Evolutionary conservation across 2,113 vertebrate genomes (phyloP), one percentile per base, ranked within the genome.

Genomic region (Seriola aureovittata): DNA sequence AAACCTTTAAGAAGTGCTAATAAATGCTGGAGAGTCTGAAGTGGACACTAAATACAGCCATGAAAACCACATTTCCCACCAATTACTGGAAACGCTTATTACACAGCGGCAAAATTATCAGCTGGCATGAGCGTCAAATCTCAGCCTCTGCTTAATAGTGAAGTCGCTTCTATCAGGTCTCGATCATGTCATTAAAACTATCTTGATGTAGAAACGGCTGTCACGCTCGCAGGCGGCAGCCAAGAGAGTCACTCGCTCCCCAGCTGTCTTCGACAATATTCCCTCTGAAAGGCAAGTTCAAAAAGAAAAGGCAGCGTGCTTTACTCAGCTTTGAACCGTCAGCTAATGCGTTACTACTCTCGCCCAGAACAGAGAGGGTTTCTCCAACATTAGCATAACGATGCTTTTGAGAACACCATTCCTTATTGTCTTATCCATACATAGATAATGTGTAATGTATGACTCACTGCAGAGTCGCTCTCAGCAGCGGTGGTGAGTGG

Each of bases 271-370:
- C 8, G 48, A 71, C 84, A 78, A 85, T 78, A 91, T 90, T 92
- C 84, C 82, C 87, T 86, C 78, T 85, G 86, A 90, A 93, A 91
- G 69, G 60, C 62, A 52, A 91, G 86, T 92, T 93, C 87, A 94
- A 92, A 93, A 88, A 91, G 89, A 89, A 85, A 86, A 85, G 82
- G 52, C 82, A 58, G 68, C 19, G 60, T 70, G 84, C 60, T 74
- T 92, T 70, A 73, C 80, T 80, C 67, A 8, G 79, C 89, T 91
- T 93, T 93, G 91, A 94, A 92, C 83, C 78, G 38, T 58, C 86
- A 78, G 83, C 81, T 84, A 80, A 84, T 78, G 72, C 74, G 78
- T 85, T 80, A 32, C 74, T 68, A 38, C 72, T 73, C 34, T 74
- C 42, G 42, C 72, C 72, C 66, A 7, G 82, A 71, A 73, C 70